Evolutionary conservation across 2,113 vertebrate genomes (phyloP).

Genomic region (Glaucomys volans): DNA sequence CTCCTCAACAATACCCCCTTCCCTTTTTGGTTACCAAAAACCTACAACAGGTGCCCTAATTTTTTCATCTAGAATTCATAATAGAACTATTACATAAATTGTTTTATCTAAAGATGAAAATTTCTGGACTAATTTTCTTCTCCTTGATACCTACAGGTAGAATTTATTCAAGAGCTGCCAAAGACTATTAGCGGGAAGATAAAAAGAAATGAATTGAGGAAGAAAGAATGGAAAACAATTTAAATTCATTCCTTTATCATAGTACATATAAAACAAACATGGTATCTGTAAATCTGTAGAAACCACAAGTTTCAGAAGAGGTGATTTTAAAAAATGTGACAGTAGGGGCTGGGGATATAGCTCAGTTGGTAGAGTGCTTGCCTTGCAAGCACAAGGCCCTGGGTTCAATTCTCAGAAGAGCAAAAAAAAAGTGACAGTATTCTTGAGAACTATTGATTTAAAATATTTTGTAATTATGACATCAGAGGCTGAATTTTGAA

Average conservation of each 20-base stretch:
- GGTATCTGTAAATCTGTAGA: too few relatives aligned
- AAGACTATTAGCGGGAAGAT: too few relatives aligned
- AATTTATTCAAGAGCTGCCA: conserved; percentile 90
- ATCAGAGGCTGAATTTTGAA: conserved; percentile 55
- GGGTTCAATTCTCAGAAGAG: too few relatives aligned
- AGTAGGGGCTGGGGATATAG: too few relatives aligned
- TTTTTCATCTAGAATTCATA: not conserved
- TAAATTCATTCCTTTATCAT: conserved; percentile 46
- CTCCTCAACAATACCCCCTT: not conserved
- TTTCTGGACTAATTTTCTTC: conserved; percentile 56
- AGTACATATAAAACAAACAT: conserved; percentile 14
- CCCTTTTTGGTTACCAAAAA: not conserved
- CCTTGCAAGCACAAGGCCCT: too few relatives aligned
- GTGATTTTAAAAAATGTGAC: not conserved
- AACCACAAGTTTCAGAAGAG: too few relatives aligned
- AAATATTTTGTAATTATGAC: conserved; percentile 46
- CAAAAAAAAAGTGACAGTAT: too few relatives aligned
- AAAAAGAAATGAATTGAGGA: conserved; percentile 88
- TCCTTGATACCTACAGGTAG: conserved; percentile 85
- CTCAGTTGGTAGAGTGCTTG: too few relatives aligned
- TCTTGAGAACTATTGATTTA: conserved; percentile 15
- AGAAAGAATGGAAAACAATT: conserved; percentile 87
- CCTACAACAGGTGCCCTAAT: not conserved
- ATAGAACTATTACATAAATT: not conserved
- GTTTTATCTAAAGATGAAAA: conserved; percentile 23